Base-by-base conservation (phyloP, 2,888 invertebrate species). In the Cerastoderma edule region DNA sequence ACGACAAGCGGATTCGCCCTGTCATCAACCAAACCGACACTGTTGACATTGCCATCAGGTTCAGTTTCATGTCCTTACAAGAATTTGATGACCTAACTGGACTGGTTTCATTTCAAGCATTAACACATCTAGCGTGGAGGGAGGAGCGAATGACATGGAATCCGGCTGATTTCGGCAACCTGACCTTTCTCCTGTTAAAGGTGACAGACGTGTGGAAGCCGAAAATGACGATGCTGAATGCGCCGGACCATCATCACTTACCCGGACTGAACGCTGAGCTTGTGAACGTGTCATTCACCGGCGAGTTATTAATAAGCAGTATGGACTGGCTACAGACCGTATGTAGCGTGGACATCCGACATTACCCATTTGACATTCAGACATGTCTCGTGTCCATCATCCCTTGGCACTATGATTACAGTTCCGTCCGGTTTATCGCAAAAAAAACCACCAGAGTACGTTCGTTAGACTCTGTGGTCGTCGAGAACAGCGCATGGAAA, bases 11-110 rank as follows among this genome's bases (percentile, higher is more conserved):
- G 27, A 32, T 83, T 16, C 65, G 80, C 24, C 83, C 83, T 10
- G 57, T 67, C 8, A 24, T 67, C n/a, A 63, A 72, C 48, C 69
- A 73, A 30, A 22, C 27, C 8, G 22, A 57, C 13, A 33, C 71
- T 8, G 67, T 68, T 1, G 27, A 30, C 0, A 54, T 83, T 16
- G 63, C 54, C 13, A 54, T 80, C 0, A 44, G 57, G 2, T 76
- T 80, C 33, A 27, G 33, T 54, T 22, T 80, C 16, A 32, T 78
- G 13, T 65, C 71, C 10, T 30, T 84, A 44, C 71, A 75, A 46
- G 81, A 78, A 22, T 63, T 84, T 2, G 73, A 84, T 54, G 84
- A 78, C 33, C 67, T 80, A 0, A 73, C 66, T 0, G 82, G 80
- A 3, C 75, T 76, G 54, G 67, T 82, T 33, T 74, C 79, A 0